Conservation (phyloP, 2,888 invertebrate species). For the Cataglyphis albicans region DNA sequence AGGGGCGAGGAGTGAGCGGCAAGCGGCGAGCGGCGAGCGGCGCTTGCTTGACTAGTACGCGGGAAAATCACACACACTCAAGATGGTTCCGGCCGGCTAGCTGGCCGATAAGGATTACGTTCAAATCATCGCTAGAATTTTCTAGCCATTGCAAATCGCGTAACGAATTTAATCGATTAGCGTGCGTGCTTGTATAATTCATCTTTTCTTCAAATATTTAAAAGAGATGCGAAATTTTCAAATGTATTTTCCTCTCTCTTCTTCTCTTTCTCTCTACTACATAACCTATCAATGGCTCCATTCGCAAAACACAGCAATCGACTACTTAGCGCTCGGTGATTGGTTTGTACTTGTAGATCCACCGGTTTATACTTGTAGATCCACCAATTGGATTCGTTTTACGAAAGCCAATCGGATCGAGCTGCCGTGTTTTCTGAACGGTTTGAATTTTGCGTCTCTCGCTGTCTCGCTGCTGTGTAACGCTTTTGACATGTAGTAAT, state of each 20-base stretch:
- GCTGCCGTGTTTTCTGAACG: neutral
- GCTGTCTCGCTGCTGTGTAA: neutral
- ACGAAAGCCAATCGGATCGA: neutral
- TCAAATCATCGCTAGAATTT: too few relatives aligned
- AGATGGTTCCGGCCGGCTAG: conserved; percentile 49
- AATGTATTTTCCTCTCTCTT: neutral
- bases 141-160: too few relatives aligned
- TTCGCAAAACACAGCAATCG: neutral
- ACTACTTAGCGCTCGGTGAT: neutral
- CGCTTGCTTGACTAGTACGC: conserved; percentile 21
- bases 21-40: neutral
- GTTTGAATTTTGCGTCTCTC: conserved; percentile 6
- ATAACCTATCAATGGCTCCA: neutral
- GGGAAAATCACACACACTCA: conserved; percentile 36
- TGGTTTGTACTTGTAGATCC: neutral
- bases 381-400: neutral
- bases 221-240: neutral
- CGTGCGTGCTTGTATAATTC: neutral
- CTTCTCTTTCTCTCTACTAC: neutral
- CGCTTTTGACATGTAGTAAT: neutral
- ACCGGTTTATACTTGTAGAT: neutral
- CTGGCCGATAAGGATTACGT: neutral
- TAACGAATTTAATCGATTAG: neutral
- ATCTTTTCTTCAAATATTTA: neutral
- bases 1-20: neutral